phyloP scores from a whole-genome alignment of 2,113 vertebrate species.

The Tor tambroides region DNA sequence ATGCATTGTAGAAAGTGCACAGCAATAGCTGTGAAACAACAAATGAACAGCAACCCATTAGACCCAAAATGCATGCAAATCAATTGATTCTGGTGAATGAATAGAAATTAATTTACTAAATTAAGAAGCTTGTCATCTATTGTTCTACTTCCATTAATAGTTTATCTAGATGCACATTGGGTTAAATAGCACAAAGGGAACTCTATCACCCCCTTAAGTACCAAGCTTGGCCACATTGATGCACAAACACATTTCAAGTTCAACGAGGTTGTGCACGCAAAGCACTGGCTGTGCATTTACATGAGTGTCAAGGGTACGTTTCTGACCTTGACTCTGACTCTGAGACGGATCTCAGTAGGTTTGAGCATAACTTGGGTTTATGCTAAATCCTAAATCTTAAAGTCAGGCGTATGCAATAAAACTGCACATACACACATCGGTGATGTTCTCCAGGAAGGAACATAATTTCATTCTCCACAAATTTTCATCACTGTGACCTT shows the following conservation, averaged over 20 bases:
- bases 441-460: not conserved
- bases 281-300: not conserved
- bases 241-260: slow-evolving; percentile 6
- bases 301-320: not conserved
- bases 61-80: too few species aligned
- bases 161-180: not conserved
- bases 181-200: not conserved
- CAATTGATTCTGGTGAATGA: too few species aligned
- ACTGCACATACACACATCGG: not conserved
- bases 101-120: not conserved
- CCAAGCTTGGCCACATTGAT: not conserved
- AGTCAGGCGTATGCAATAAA: not conserved
- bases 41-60: too few species aligned
- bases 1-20: too few species aligned
- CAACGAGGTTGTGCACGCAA: not conserved
- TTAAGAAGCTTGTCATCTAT: not conserved
- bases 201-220: not conserved
- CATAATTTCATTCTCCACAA: slow-evolving; percentile 20
- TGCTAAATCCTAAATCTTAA: not conserved
- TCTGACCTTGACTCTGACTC: not conserved
- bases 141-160: not conserved
- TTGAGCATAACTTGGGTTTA: not conserved
- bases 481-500: slow-evolving; percentile 33
- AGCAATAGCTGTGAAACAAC: too few species aligned
- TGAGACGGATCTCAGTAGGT: not conserved